These are phyloP conservation scores for Gari tellinella DNA, from an alignment of 2,888 invertebrate genomes.

Conservation along the genomic window DNA sequence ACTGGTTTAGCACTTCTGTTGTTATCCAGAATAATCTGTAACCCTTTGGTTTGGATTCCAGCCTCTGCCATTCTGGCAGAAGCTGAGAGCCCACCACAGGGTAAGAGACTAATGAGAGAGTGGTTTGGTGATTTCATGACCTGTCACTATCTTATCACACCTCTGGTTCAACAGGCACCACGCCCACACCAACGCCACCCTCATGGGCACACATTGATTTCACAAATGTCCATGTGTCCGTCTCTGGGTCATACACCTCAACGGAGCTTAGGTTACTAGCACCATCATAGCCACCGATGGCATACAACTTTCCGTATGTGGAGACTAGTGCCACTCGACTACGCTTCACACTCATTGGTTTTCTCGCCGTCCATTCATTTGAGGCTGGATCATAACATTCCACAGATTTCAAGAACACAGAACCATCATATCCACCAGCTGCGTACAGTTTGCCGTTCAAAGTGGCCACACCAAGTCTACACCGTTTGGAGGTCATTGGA, in stretches of 20 bases:
- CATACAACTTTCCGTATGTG: constrained; percentile 91
- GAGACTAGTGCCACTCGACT: constrained; percentile 93
- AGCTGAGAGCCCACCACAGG: no score
- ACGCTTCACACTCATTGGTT: constrained; percentile 92
- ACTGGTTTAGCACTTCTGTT: no score
- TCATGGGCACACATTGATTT: constrained; percentile 94
- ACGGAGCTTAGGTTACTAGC: constrained; percentile 92
- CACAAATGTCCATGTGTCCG: constrained; percentile 90
- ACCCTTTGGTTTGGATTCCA: no score
- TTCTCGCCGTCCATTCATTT: constrained; percentile 91
- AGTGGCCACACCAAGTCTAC: constrained; percentile 92
- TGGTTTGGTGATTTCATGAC: no score
- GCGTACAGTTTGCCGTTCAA: constrained; percentile 92
- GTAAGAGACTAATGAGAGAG: no score
- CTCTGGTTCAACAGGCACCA: constrained; percentile 87
- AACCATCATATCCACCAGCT: constrained; percentile 90
- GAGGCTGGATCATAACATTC: constrained; percentile 91
- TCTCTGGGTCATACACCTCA: constrained; percentile 92
- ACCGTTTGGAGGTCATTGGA: constrained; percentile 92
- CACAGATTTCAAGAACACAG: constrained; percentile 91
- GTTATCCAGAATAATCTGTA: no score
- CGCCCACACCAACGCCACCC: constrained; percentile 95
- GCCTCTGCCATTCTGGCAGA: no score
- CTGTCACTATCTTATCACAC: no score
- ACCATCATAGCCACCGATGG: constrained; percentile 90